phyloP scores from a whole-genome alignment of 2,797 vertebrate genomes.

The Gouania willdenowi region DNA sequence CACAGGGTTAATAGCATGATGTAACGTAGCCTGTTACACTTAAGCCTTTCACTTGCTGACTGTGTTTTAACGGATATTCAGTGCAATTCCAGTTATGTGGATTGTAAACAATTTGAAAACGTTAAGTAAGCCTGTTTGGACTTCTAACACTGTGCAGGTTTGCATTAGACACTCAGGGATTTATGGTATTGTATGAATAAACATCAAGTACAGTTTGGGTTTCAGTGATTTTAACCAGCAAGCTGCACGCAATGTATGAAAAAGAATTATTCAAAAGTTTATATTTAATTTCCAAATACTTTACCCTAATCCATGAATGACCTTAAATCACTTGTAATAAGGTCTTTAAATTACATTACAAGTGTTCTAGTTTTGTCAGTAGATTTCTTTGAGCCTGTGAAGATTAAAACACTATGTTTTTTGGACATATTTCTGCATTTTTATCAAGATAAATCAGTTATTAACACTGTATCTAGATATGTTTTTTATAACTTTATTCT shows the following conservation, averaged over 20 bases:
- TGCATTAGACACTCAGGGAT: constrained; percentile 15
- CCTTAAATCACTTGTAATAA: neutral
- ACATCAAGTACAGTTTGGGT: constrained; percentile 4
- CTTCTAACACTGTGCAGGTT: constrained; percentile 11
- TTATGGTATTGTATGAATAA: constrained; percentile 18
- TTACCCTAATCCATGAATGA: neutral
- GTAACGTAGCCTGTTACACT: constrained; percentile 52
- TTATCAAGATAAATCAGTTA: too few relatives aligned
- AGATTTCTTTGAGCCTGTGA: too few relatives aligned
- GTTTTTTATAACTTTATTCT: too few relatives aligned
- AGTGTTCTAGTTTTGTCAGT: too few relatives aligned
- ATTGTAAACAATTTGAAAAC: constrained; percentile 30
- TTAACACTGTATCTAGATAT: too few relatives aligned
- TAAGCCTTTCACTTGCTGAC: constrained; percentile 28
- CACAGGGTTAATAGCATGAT: constrained; percentile 58
- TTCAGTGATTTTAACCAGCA: neutral
- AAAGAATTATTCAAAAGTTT: constrained; percentile 9
- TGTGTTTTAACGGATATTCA: constrained; percentile 39
- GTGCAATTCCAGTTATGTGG: constrained; percentile 13
- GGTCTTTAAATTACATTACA: too few relatives aligned
- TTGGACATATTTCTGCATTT: too few relatives aligned
- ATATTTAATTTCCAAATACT: constrained; percentile 1
- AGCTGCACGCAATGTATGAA: constrained; percentile 2
- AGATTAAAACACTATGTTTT: too few relatives aligned
- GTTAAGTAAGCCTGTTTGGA: constrained; percentile 27